Conservation (phyloP, 2,888 invertebrate species). For the Noctua janthina region DNA sequence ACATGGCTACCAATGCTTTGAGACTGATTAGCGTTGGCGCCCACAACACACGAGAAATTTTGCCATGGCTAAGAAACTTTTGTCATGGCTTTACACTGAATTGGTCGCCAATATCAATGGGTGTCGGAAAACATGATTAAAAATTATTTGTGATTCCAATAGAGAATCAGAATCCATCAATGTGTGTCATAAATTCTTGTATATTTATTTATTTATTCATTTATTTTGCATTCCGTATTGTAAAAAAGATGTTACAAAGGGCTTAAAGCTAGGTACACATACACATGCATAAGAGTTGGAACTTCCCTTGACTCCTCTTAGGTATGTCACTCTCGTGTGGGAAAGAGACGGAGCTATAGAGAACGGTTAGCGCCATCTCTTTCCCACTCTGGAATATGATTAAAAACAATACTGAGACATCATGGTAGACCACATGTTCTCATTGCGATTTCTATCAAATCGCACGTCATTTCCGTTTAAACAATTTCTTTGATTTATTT, state of each 20-base stretch:
- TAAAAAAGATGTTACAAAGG: too few species aligned
- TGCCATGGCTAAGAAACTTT: background rate
- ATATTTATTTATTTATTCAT: too few species aligned
- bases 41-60: conserved; percentile 17
- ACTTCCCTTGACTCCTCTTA: background rate
- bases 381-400: too few species aligned
- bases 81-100: background rate
- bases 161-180: background rate
- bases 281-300: background rate
- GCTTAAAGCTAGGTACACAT: too few species aligned
- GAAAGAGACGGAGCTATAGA: too few species aligned
- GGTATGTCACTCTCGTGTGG: too few species aligned
- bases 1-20: conserved; percentile 55
- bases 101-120: background rate
- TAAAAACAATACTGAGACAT: too few species aligned
- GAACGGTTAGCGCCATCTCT: too few species aligned
- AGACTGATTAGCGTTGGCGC: conserved; percentile 44
- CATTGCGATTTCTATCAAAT: background rate
- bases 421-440: background rate
- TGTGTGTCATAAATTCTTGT: background rate
- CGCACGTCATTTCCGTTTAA: background rate
- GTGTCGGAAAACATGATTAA: background rate
- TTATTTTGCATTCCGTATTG: too few species aligned
- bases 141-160: background rate
- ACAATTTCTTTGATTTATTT: background rate